Percentiles rank a stretch among this genome's conserved stretches.
Conservation (phyloP, 2,888 invertebrate species). For the Agrypnus murinus region DNA sequence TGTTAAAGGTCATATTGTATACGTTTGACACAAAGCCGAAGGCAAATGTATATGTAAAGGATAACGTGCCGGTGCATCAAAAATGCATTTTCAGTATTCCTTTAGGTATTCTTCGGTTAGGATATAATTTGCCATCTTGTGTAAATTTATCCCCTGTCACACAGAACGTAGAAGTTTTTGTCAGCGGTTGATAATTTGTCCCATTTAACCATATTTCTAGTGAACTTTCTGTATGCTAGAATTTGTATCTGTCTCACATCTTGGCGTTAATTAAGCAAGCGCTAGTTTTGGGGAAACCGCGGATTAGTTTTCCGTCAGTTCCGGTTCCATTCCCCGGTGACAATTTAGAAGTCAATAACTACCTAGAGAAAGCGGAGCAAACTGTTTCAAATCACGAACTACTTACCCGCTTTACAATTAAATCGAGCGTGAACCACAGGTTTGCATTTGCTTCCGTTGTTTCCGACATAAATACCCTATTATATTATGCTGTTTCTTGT, state of each 20-base stretch:
- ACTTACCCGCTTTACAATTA: conserved; percentile 9
- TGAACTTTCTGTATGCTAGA: neutral
- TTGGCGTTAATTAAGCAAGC: conserved; percentile 37
- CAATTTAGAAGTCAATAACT: conserved; percentile 37
- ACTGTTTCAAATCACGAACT: conserved; percentile 25
- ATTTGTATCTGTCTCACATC: conserved; percentile 30
- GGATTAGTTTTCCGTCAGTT: conserved; percentile 42
- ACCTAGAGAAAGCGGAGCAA: conserved; percentile 14
- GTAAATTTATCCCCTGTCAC: too few relatives aligned
- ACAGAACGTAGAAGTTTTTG: too few relatives aligned
- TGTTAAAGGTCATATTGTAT: too few relatives aligned
- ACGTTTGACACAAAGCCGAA: too few relatives aligned
- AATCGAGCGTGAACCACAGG: conserved; percentile 5
- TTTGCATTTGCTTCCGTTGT: neutral
- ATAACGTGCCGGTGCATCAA: too few relatives aligned
- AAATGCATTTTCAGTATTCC: too few relatives aligned
- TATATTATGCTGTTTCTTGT: conserved; percentile 11
- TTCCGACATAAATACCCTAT: conserved; percentile 1
- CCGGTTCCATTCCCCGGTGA: conserved; percentile 33
- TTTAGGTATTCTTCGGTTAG: too few relatives aligned
- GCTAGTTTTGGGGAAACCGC: conserved; percentile 38
- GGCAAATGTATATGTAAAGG: too few relatives aligned
- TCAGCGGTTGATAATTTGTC: too few relatives aligned
- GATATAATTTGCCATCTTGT: too few relatives aligned
- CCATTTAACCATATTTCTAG: conserved; percentile 11